Evolutionary conservation across 2,797 vertebrate species (phyloP), one percentile per base, ranked within the genome.

Genomic region (Myotis findleyi): DNA sequence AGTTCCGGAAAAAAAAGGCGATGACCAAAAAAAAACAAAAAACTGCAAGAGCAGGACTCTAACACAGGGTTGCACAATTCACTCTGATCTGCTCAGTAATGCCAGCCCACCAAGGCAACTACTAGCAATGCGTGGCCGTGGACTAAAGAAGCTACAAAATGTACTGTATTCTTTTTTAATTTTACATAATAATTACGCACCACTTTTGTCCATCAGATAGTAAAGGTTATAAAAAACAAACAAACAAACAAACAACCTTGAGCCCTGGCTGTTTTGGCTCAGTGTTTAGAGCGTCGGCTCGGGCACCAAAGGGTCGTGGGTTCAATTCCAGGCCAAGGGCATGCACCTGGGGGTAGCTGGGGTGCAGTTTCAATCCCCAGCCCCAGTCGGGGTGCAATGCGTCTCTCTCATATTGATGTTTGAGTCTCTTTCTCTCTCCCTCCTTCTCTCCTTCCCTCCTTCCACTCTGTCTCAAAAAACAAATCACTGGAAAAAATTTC

Each of bases 1-100:
- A 95, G 64, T 89, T 71, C 64, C 55, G 57, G 75, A 85, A 77
- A 51, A 51, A 92, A 75, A 87, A 96, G 84, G 44, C 2, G 3
- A 82, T 69, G 33, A 93, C 84, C 23, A 59, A 66, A 57, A 79
- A 57, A 64, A 49, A 44, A 13, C 68, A 80, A 41, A 86, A 71
- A 53, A 57, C 82, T 53, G 7, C 79, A 53, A 64, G 71, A 92
- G 82, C 18, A 30, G 13, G 44, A 55, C 41, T 20, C 68, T 17
- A 7, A n/a, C 59, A 23, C 0, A 10, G 1, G 11, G 66, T 21
- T 55, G 7, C 47, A n/a, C 30, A 77, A 4, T 47, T 25, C 38
- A 66, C 14, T 83, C 71, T 30, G 51, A 73, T 73, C 55, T 69
- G 41, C n/a, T 64, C 72, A 12, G 59, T 20, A n/a, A 38, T 6